Evolutionary conservation across 2,888 invertebrate species (phyloP).

Genomic region (Eupelmus urozonus): DNA sequence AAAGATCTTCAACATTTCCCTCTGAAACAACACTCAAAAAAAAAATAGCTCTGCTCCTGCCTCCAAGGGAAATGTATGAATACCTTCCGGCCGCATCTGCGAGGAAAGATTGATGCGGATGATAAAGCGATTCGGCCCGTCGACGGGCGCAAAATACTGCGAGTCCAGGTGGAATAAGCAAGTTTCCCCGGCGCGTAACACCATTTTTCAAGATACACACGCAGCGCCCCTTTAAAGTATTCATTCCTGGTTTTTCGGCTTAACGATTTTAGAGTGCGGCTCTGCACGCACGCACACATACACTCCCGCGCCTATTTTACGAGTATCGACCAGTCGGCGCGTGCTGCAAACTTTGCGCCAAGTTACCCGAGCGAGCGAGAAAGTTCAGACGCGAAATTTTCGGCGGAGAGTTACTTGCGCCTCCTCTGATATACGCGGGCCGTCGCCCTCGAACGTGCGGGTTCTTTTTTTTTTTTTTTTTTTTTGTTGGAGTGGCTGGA

Average conservation of each 20-base stretch:
- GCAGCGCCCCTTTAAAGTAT: conserved; percentile 12
- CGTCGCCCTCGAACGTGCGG: too few relatives aligned
- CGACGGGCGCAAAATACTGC: conserved; percentile 29
- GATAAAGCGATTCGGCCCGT: conserved; percentile 23
- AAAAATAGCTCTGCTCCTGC: too few relatives aligned
- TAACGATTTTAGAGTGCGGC: conserved; percentile 12
- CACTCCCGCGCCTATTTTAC: neutral
- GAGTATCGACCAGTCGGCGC: conserved; percentile 16
- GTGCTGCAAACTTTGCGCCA: neutral
- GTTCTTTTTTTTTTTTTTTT: neutral
- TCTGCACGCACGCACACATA: neutral
- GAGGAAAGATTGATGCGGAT: conserved; percentile 28
- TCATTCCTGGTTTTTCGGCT: conserved; percentile 25
- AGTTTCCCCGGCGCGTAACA: neutral
- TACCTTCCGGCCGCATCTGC: conserved; percentile 1
- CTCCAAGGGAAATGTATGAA: too few relatives aligned
- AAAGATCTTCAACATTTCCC: too few relatives aligned
- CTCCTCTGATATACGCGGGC: too few relatives aligned
- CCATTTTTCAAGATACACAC: conserved; percentile 21
- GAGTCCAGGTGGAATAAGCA: conserved; percentile 7
- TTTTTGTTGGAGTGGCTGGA: neutral
- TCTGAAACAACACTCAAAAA: too few relatives aligned
- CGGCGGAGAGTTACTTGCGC: too few relatives aligned
- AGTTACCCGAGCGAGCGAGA: neutral
- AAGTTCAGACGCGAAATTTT: too few relatives aligned